phyloP scores from a whole-genome alignment of 1,140 invertebrate genomes.

The Neodiprion lecontei region DNA sequence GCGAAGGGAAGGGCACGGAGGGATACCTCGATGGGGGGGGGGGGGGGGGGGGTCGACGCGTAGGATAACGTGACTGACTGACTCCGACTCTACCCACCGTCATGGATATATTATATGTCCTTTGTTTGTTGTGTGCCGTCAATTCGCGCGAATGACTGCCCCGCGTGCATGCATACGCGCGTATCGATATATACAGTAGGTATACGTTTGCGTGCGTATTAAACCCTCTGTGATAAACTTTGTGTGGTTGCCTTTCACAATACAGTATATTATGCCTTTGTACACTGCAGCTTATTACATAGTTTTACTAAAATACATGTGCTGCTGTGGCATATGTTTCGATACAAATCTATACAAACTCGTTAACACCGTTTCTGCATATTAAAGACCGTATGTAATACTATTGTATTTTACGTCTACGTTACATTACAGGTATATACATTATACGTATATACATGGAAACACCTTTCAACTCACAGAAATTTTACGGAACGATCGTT shows the following conservation, averaged over 20 bases:
- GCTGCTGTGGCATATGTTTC: background rate
- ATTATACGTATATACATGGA: too few relatives aligned
- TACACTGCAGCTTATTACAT: too few relatives aligned
- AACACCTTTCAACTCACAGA: too few relatives aligned
- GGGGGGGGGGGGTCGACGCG: background rate
- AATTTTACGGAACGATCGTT: background rate
- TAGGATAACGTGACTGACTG: conserved; percentile 5
- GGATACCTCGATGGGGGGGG: background rate
- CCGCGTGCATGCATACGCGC: conserved; percentile 9
- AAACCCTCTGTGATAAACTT: too few relatives aligned
- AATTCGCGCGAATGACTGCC: conserved; percentile 9
- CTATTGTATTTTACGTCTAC: too few relatives aligned
- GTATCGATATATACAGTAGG: background rate
- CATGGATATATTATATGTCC: conserved; percentile 1
- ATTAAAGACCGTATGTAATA: too few relatives aligned
- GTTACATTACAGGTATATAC: too few relatives aligned
- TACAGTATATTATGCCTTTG: too few relatives aligned
- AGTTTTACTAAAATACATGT: too few relatives aligned
- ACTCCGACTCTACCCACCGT: background rate
- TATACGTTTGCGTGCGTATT: too few relatives aligned
- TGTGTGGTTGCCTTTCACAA: too few relatives aligned
- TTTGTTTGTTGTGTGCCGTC: background rate
- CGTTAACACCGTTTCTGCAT: background rate
- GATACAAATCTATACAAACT: background rate
- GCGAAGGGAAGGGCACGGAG: too few relatives aligned